phyloP scores from a whole-genome alignment of 2,797 vertebrate species.

The Xerus rutilus region DNA sequence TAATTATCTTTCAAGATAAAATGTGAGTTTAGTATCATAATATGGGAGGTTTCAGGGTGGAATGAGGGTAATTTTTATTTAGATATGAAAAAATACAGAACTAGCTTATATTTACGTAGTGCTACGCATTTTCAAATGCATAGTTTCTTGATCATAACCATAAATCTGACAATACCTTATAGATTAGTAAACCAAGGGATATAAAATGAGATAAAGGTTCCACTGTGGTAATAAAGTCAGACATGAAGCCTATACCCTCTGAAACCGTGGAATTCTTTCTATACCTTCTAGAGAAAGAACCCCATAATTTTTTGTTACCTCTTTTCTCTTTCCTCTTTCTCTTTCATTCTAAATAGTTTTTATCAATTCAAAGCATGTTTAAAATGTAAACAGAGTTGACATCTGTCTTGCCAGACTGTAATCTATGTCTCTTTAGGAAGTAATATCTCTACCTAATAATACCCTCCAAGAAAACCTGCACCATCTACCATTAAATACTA shows the following conservation, averaged over 20 bases:
- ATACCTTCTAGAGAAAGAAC: not conserved
- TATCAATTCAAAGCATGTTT: slow-evolving; percentile 55
- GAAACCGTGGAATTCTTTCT: not conserved
- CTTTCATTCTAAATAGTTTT: slow-evolving; percentile 39
- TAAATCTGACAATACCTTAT: not conserved
- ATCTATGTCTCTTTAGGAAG: slow-evolving; percentile 5
- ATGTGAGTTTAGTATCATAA: slow-evolving; percentile 26
- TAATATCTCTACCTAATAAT: slow-evolving; percentile 10
- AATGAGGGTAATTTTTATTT: slow-evolving; percentile 38
- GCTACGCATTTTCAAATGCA: slow-evolving; percentile 10
- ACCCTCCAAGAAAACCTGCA: slow-evolving; percentile 15
- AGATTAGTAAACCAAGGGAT: not conserved
- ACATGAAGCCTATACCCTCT: not conserved
- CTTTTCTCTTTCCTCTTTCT: not conserved
- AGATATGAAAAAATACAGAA: slow-evolving; percentile 23
- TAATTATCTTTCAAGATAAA: slow-evolving; percentile 36
- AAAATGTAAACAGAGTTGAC: slow-evolving; percentile 42
- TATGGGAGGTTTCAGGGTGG: not conserved
- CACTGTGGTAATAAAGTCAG: not conserved
- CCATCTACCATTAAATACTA: slow-evolving; percentile 26
- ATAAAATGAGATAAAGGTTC: not conserved
- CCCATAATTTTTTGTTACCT: not conserved
- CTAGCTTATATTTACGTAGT: not conserved
- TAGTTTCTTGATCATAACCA: not conserved
- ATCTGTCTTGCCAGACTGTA: not conserved